Percentiles rank a stretch among this genome's conserved stretches.
phyloP scores from a whole-genome alignment of 2,113 vertebrate species.

The Hydropotes inermis region DNA sequence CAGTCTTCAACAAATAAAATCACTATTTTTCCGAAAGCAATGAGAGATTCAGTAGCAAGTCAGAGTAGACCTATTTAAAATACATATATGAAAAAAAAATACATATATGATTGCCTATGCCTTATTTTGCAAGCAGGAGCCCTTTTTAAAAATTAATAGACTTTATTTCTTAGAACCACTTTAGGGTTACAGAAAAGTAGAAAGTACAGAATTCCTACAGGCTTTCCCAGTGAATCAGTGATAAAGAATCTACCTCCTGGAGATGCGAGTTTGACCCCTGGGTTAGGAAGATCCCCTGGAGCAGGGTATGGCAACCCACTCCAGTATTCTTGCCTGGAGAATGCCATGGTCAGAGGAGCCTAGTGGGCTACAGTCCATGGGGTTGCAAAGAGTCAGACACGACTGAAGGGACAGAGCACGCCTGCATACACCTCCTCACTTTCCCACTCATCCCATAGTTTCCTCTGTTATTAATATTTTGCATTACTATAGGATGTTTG shows the following conservation, averaged over 20 bases:
- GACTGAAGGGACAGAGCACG: not conserved
- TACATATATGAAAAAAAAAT: not conserved
- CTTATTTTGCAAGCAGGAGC: not conserved
- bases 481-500: accelerated
- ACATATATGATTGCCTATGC: not conserved
- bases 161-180: not conserved
- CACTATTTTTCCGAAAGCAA: not conserved
- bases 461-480: accelerated
- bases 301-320: not conserved
- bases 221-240: not conserved
- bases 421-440: accelerated
- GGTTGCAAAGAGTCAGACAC: not conserved
- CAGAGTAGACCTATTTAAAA: not conserved
- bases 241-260: not conserved
- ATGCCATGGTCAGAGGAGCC: not conserved
- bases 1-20: not conserved
- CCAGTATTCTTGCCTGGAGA: not conserved
- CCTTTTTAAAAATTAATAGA: not conserved
- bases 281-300: not conserved
- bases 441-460: accelerated
- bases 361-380: not conserved
- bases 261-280: not conserved
- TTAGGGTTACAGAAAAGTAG: not conserved
- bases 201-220: not conserved
- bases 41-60: not conserved